Percentiles rank a stretch among this genome's conserved stretches.
phyloP scores from a whole-genome alignment of 2,797 vertebrate species.

The Ciconia nigra region DNA sequence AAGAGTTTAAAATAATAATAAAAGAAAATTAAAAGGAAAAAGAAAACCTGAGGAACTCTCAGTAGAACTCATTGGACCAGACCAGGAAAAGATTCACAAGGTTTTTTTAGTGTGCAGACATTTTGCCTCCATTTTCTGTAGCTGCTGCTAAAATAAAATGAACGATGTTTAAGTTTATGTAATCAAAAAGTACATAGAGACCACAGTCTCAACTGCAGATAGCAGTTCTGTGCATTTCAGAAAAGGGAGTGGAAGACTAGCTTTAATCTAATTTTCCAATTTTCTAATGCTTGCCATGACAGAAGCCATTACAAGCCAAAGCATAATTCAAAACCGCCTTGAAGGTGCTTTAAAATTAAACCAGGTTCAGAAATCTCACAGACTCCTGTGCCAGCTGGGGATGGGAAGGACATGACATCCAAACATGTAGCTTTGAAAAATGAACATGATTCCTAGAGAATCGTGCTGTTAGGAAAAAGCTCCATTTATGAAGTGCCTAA shows the following conservation, averaged over 20 bases:
- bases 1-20: neutral
- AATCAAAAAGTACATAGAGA: neutral
- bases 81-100: neutral
- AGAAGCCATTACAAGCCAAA: neutral
- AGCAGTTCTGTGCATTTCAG: neutral
- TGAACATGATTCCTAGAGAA: neutral
- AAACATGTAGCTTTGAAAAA: neutral
- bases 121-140: neutral
- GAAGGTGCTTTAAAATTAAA: neutral
- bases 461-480: neutral
- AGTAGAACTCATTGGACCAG: neutral
- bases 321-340: neutral
- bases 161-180: neutral
- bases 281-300: neutral
- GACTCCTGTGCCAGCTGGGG: neutral
- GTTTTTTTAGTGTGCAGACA: fast-evolving
- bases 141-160: neutral
- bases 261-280: neutral
- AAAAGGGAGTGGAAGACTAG: neutral
- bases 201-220: neutral
- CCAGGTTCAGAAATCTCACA: neutral
- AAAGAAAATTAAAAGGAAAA: neutral
- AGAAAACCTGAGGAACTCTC: neutral
- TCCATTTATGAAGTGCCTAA: neutral
- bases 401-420: neutral